Evolutionary conservation across 2,113 vertebrate species (phyloP), one percentile per base, ranked within the genome.

Genomic region (Cavia porcellus): DNA sequence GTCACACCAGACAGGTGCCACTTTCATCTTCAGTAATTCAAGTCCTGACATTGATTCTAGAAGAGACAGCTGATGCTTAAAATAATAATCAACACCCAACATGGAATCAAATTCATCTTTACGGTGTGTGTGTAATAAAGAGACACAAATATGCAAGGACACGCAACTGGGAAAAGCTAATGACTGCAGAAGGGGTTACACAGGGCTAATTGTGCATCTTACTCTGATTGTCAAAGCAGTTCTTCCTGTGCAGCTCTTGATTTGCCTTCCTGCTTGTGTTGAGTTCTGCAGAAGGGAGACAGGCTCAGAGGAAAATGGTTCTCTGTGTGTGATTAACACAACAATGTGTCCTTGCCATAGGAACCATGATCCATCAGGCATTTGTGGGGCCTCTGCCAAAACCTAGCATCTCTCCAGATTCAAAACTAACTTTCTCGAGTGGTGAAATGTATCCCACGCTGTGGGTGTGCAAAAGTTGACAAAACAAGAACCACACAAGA

Each of bases 351-450:
- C 77, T 81, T 85, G 17, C 59, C 64, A 47, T 1, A 25, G 86
- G 77, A 82, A 50, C 64, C 13, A 32, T 20, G 64, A 94, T 47
- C 38, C 2, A 3, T n/a, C 45, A 12, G 22, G 30, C 15, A 2
- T 47, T 82, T 45, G 74, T 50, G 55, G 55, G 5, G 5, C 15
- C 17, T 57, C 55, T 57, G 70, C 93, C 82, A 66, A 90, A 30
- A 72, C 79, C 50, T 70, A 68, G n/a, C 12, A 14, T 77, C 70
- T 94, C 62, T 96, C 85, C 57, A 47, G 38, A 86, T 84, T 83
- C 89, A 24, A 47, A 79, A 90, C 50, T 84, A 50, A 47, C 50
- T 64, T 84, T 97, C 25, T 94, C 75, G 93, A 70, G 35, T 62
- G 77, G 96, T 38, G 52, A 98, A 94, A 96, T 2, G 3, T 15